phyloP scores from a whole-genome alignment of 2,797 vertebrate genomes.

The Periparus ater region DNA sequence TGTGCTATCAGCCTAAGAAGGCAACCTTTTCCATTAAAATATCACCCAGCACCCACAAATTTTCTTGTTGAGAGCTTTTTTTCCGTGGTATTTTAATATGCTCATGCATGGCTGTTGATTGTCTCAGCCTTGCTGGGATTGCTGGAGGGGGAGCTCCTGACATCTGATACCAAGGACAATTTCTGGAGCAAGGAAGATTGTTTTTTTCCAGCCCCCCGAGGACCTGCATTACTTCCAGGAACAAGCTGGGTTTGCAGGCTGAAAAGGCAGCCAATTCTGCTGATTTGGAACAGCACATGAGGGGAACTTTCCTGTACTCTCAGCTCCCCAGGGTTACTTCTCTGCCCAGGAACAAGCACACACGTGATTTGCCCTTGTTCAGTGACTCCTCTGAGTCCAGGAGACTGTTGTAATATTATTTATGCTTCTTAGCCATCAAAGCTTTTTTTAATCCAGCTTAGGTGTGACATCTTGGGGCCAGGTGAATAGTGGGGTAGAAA shows the following conservation, averaged over 20 bases:
- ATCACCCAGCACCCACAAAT: neutral
- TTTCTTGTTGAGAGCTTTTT: neutral
- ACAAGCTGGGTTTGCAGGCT: neutral
- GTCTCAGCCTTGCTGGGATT: slow-evolving; percentile 35
- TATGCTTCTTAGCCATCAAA: slow-evolving; percentile 41
- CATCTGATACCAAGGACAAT: slow-evolving; percentile 63
- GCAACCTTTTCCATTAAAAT: neutral
- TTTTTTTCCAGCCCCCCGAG: neutral
- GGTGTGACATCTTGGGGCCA: slow-evolving; percentile 26
- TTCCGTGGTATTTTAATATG: neutral
- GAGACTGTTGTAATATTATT: neutral
- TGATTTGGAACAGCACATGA: neutral
- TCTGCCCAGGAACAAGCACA: neutral
- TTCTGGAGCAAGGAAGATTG: slow-evolving; percentile 67
- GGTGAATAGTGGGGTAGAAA: neutral
- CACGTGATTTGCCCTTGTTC: neutral
- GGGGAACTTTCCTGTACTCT: neutral
- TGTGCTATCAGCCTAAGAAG: neutral
- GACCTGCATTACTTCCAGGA: slow-evolving; percentile 36
- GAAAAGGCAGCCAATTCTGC: slow-evolving; percentile 27
- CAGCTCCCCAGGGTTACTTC: neutral
- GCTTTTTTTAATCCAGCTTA: slow-evolving; percentile 20
- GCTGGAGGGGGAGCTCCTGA: slow-evolving; percentile 44
- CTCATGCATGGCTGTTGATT: neutral
- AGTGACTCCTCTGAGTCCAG: slow-evolving; percentile 1